These are phyloP conservation scores for Microcebus griseorufus DNA, from an alignment of 2,113 vertebrate genomes.

Conservation along the genomic window DNA sequence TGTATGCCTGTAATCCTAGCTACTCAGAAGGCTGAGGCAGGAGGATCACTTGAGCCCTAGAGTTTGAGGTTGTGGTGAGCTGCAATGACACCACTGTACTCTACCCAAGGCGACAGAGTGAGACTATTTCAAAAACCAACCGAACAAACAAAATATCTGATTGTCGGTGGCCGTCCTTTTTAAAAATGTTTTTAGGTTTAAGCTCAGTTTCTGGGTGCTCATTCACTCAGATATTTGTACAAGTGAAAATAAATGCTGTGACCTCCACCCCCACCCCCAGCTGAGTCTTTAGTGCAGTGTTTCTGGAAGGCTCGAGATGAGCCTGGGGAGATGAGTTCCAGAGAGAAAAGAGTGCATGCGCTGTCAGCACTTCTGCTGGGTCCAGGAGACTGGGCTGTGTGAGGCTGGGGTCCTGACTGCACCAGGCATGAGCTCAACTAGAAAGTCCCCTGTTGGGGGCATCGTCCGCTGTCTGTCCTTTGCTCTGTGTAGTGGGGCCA, in stretches of 20 bases:
- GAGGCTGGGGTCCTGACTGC: fast-evolving
- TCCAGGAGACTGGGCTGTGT: fast-evolving
- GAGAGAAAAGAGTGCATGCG: background rate
- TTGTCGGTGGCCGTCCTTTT: conserved; percentile 1
- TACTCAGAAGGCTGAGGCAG: too few relatives aligned
- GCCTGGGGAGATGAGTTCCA: background rate
- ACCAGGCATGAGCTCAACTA: too few relatives aligned
- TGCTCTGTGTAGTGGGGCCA: fast-evolving
- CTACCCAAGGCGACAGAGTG: too few relatives aligned
- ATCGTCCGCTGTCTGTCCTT: fast-evolving
- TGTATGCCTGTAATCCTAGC: too few relatives aligned
- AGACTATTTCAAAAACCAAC: too few relatives aligned
- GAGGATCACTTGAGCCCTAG: too few relatives aligned
- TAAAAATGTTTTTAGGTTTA: background rate
- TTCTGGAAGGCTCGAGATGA: background rate
- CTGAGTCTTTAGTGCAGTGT: background rate
- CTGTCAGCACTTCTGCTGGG: background rate
- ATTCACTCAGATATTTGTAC: background rate
- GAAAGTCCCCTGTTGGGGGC: background rate
- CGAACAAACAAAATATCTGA: background rate
- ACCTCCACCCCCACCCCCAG: background rate
- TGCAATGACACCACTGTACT: too few relatives aligned
- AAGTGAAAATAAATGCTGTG: background rate
- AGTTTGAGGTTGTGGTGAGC: too few relatives aligned
- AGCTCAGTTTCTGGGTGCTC: background rate